Conservation (phyloP, 2,113 vertebrate genomes). For the Oceanodroma tethys region DNA sequence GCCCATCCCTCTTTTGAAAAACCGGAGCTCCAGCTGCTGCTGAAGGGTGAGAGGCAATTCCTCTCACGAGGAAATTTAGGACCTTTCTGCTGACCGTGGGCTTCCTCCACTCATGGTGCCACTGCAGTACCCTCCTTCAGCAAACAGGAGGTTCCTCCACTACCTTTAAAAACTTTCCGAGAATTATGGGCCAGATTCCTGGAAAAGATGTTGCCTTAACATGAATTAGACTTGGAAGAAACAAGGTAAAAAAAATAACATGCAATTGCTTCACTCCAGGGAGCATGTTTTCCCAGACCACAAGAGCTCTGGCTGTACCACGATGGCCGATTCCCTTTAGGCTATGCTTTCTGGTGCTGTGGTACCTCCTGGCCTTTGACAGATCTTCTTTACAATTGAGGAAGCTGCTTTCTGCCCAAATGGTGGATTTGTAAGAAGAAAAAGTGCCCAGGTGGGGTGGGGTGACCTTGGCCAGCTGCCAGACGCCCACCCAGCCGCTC, state of each 20-base stretch:
- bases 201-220: neutral
- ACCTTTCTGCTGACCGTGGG: neutral
- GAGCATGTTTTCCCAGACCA: neutral
- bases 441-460: neutral
- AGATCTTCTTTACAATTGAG: neutral
- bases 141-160: neutral
- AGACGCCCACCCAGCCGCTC: neutral
- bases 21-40: neutral
- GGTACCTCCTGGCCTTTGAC: rapidly evolving
- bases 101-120: neutral
- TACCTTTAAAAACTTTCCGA: neutral
- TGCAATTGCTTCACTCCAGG: neutral
- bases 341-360: neutral
- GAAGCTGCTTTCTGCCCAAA: neutral
- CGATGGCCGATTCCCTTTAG: rapidly evolving
- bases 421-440: neutral
- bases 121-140: neutral
- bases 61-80: neutral
- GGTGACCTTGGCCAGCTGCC: neutral
- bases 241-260: neutral
- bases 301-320: neutral
- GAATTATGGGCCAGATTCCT: neutral
- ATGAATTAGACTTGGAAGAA: neutral
- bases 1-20: neutral
- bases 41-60: neutral